These are phyloP conservation scores for Clistopyga incitator DNA, from an alignment of 2,888 invertebrate species.

Conservation along the genomic window DNA sequence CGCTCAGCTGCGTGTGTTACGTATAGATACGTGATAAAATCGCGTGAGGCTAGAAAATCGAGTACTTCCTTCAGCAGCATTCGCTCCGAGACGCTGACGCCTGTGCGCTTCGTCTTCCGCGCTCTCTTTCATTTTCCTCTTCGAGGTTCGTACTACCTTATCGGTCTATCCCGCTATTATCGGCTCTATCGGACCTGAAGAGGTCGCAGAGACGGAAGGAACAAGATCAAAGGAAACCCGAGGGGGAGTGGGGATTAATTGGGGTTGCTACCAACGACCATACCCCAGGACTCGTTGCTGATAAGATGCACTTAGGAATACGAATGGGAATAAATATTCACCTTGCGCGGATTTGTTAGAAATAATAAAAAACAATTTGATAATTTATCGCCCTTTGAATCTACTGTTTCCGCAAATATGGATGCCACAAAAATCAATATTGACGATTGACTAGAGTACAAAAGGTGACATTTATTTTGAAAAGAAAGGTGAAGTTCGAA, in stretches of 20 bases:
- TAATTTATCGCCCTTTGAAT: no score
- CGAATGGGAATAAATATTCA: not conserved
- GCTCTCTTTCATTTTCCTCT: slow-evolving; percentile 47
- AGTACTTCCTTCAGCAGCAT: slow-evolving; percentile 59
- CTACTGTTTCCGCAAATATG: no score
- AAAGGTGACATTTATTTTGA: no score
- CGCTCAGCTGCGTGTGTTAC: slow-evolving; percentile 30
- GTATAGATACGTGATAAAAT: slow-evolving; percentile 55
- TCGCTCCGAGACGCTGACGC: slow-evolving; percentile 44
- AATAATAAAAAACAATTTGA: not conserved
- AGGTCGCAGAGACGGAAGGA: slow-evolving; percentile 27
- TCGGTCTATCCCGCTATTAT: slow-evolving; percentile 58
- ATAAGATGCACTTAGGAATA: not conserved
- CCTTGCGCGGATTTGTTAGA: not conserved
- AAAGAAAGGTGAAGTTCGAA: not conserved
- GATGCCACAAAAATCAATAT: no score
- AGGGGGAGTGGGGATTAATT: slow-evolving; percentile 67
- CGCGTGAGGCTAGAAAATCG: slow-evolving; percentile 63
- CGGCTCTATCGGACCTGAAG: slow-evolving; percentile 69
- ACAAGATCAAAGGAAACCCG: slow-evolving; percentile 69
- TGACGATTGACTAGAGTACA: no score
- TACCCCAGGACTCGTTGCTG: not conserved
- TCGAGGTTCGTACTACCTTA: not conserved
- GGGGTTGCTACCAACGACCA: slow-evolving; percentile 56
- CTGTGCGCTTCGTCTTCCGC: slow-evolving; percentile 37